These are phyloP conservation scores for Probaryconus sp. DNA, from an alignment of 1,140 invertebrate genomes.

Conservation along the genomic window DNA sequence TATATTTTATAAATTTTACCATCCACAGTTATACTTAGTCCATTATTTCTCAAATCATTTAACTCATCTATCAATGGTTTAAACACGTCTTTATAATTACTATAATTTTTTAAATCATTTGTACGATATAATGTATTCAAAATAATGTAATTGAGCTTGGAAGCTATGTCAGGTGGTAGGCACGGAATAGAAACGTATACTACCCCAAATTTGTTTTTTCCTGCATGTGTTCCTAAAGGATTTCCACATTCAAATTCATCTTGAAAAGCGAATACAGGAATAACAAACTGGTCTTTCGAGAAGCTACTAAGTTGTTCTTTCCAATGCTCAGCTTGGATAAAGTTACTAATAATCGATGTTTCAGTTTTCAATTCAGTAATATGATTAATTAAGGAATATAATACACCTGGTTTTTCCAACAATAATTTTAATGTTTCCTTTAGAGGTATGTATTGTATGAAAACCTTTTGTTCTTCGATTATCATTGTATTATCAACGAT, in stretches of 20 bases:
- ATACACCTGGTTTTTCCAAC: too few species aligned
- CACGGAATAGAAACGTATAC: too few species aligned
- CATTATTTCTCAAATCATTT: constrained; percentile 4
- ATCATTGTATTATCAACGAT: neutral
- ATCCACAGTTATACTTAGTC: constrained; percentile 5
- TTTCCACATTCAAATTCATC: too few species aligned
- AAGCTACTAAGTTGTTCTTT: neutral
- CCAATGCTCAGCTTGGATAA: constrained; percentile 10
- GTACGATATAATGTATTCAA: constrained; percentile 9
- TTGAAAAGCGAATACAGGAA: neutral
- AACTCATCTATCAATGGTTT: constrained; percentile 17
- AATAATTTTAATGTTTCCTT: too few species aligned
- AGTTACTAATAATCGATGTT: constrained; percentile 7
- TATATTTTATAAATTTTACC: neutral
- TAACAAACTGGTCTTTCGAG: neutral
- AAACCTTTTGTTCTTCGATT: too few species aligned
- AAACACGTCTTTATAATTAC: constrained; percentile 7
- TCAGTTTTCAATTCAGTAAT: neutral
- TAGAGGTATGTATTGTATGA: too few species aligned
- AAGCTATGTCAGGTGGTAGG: constrained; percentile 7
- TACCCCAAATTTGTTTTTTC: too few species aligned
- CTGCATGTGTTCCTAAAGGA: too few species aligned
- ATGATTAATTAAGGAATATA: neutral
- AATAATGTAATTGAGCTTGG: constrained; percentile 11
- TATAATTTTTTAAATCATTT: constrained; percentile 10